Evolutionary conservation across 1,140 invertebrate genomes (phyloP).

Genomic region (Atta cephalotes): DNA sequence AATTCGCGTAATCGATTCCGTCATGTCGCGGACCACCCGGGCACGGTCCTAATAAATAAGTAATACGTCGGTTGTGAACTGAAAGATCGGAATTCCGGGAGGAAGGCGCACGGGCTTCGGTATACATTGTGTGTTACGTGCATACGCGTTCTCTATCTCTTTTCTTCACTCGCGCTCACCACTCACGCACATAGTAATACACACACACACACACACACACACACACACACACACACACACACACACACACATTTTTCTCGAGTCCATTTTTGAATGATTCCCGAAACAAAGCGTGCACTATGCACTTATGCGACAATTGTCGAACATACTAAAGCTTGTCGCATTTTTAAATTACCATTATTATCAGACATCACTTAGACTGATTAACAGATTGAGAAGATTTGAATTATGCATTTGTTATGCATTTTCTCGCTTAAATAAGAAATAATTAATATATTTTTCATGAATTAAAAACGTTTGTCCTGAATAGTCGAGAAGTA

Average conservation of each 20-base stretch:
- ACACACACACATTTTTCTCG: background rate
- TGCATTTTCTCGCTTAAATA: background rate
- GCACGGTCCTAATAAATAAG: conserved; percentile 86
- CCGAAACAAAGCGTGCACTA: conserved; percentile 28
- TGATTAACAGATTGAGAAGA: background rate
- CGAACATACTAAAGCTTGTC: no score
- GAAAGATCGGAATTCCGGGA: conserved; percentile 73
- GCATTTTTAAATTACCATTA: background rate
- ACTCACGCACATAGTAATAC: no score
- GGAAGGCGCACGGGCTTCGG: conserved; percentile 41
- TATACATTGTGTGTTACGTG: conserved; percentile 60
- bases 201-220: no score
- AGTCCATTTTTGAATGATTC: conserved; percentile 10
- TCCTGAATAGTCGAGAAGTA: no score
- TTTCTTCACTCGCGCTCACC: background rate
- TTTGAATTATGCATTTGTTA: background rate
- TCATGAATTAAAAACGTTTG: no score
- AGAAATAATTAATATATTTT: background rate
- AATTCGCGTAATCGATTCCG: conserved; percentile 86
- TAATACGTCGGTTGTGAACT: conserved; percentile 82
- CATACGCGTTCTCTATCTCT: background rate
- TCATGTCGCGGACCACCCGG: conserved; percentile 86
- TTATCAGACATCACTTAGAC: background rate
- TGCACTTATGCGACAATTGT: background rate
- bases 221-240: no score